A percentile compares a stretch with the other conserved stretches of the same genome.
These are phyloP conservation scores for Sminthurides aquaticus DNA, from an alignment of 2,888 invertebrate genomes.

Conservation along the genomic window DNA sequence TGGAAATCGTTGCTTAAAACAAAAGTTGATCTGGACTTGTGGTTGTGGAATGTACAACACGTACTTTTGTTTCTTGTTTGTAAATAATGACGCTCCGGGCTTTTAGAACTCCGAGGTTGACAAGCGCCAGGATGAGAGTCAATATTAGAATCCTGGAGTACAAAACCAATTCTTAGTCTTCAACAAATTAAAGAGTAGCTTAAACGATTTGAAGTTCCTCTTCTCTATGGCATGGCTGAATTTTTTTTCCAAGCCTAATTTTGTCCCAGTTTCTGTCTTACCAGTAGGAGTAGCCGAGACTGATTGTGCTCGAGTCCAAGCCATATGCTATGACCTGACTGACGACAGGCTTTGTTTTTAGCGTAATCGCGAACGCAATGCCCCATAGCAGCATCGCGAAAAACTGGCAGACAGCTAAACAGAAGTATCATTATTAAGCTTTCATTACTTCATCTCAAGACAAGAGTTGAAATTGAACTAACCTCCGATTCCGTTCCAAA, in stretches of 20 bases:
- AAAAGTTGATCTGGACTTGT: conserved; percentile 34
- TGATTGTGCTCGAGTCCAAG: conserved; percentile 7
- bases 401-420: background rate
- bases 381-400: conserved; percentile 22
- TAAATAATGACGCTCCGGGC: conserved; percentile 33
- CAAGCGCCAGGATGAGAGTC: conserved; percentile 22
- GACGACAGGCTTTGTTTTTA: conserved; percentile 32
- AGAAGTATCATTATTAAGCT: too few relatives aligned
- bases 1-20: conserved; percentile 23
- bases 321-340: conserved; percentile 24
- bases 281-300: conserved; percentile 36
- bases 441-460: too few relatives aligned
- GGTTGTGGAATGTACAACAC: conserved; percentile 26
- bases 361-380: conserved; percentile 22
- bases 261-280: too few relatives aligned
- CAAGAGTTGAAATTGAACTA: background rate
- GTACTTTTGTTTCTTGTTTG: conserved; percentile 27
- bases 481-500: conserved; percentile 40
- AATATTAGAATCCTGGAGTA: conserved; percentile 33
- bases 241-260: too few relatives aligned
- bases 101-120: conserved; percentile 33
- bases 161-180: background rate
- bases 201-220: too few relatives aligned
- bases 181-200: background rate
- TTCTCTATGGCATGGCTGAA: too few relatives aligned